A percentile compares a stretch with the other conserved stretches of the same genome.
Evolutionary conservation across 2,797 vertebrate genomes (phyloP).

Genomic region (Melanotaenia nigrans): DNA sequence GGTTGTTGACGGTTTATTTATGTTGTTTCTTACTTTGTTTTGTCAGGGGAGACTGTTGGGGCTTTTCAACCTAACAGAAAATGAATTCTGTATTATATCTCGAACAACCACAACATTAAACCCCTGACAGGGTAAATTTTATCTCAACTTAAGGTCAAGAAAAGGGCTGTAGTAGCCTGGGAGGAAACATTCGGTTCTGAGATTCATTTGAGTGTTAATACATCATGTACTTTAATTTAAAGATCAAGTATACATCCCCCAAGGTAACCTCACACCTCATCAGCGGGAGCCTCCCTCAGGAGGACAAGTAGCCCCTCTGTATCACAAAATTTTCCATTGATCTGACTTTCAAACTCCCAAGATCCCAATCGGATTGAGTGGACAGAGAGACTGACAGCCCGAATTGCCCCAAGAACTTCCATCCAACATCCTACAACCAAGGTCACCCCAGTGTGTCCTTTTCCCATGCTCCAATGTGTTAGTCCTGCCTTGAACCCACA

Average conservation of each 20-base stretch:
- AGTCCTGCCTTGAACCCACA: neutral
- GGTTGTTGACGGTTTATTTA: slow-evolving; percentile 43
- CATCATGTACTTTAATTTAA: neutral
- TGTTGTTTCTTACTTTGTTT: slow-evolving; percentile 27
- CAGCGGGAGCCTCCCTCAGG: neutral
- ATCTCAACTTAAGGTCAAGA: neutral
- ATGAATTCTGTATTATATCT: neutral
- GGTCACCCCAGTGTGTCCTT: neutral
- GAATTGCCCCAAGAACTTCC: neutral
- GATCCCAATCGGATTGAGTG: no score
- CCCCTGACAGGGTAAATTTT: neutral
- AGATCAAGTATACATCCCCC: neutral
- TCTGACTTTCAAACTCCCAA: no score
- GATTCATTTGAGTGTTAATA: neutral
- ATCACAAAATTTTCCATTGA: no score
- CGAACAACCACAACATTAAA: neutral
- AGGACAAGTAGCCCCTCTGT: no score
- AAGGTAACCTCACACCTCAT: neutral
- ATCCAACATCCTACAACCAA: neutral
- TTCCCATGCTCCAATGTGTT: neutral
- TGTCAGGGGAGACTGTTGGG: neutral
- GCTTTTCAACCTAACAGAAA: neutral
- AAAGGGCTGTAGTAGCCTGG: neutral
- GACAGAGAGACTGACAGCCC: no score
- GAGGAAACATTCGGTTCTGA: neutral